Evolutionary conservation across 2,113 vertebrate genomes (phyloP), one percentile per base, ranked within the genome.

Genomic region (Hippocampus zosterae): DNA sequence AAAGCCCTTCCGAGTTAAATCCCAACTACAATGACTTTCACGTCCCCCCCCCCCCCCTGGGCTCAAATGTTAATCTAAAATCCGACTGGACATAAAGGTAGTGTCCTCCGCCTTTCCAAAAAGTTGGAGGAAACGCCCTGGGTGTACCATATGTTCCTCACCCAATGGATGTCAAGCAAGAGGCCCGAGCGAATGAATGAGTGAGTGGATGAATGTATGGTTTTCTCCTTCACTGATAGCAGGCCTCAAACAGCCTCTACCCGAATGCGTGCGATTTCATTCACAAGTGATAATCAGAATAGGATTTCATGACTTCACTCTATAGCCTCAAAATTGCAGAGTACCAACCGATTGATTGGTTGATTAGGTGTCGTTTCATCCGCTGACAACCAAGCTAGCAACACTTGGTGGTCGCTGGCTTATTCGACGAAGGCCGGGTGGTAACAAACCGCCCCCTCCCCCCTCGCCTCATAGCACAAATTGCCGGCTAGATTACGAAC

Each of bases 401-500:
- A 56, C 57, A 40, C 65, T 10, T 41, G 8, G 63, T 65, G 72
- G 69, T 71, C 74, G 46, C 15, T 64, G 5, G 40, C 40, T 13
- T 23, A 8, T 23, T 64, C 62, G 40, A 64, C 40, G 62, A 44
- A 25, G 46, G 57, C 57, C 65, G 46, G 70, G 65, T 72, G 52
- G 44, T 7, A 52, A 55, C 67, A 72, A 61, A 63, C 72, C 8
- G 4, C 33, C 69, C 71, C 63, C 72, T 4, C 29, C 63, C 72
- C 29, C 29, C 29, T 3, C 70, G 11, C 64, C 74, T 74, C 41
- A 56, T 40, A 21, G 66, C 52, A 72, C 37, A 44, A 68, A 81
- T 78, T 73, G 59, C 67, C 19, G 71, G 55, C 84, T 85, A 75
- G 86, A 86, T 79, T 67, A 64, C 21, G 68, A 77, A 53, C 67